Conservation (phyloP, 2,113 vertebrate genomes). For the Mesoclemmys tuberculata region DNA sequence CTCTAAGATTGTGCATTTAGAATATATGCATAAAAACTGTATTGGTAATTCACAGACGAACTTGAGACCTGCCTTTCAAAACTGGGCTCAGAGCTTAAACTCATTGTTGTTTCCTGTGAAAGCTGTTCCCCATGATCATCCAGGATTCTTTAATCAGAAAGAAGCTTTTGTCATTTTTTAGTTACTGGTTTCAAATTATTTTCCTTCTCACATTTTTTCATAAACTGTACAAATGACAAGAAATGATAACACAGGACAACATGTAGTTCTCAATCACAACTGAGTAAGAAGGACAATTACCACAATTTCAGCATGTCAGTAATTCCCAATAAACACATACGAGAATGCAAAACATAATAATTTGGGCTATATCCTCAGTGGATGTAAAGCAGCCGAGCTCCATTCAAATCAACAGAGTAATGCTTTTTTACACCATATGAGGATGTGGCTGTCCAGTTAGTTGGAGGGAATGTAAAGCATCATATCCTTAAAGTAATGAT, state of each 20-base stretch:
- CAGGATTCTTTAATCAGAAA: not conserved
- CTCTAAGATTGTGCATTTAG: rapidly evolving
- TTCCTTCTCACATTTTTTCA: not conserved
- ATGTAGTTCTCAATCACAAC: not conserved
- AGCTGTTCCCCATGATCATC: not conserved
- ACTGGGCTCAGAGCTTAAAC: not conserved
- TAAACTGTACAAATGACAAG: not conserved
- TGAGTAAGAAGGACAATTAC: constrained; percentile 5
- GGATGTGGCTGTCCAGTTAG: not conserved
- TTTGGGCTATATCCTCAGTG: not conserved
- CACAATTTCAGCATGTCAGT: constrained; percentile 16
- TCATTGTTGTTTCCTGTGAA: not conserved
- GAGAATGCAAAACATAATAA: not conserved
- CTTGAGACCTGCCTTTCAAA: not conserved
- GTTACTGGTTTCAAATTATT: constrained; percentile 10
- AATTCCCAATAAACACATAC: not conserved
- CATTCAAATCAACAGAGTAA: not conserved
- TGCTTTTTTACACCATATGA: constrained; percentile 12
- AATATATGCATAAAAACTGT: not conserved
- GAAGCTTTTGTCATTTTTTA: not conserved
- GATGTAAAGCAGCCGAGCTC: constrained; percentile 8
- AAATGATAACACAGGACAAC: not conserved
- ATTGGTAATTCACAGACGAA: not conserved
- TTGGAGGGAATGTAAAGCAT: not conserved
- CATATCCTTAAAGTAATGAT: constrained; percentile 28